A percentile compares a stretch with the other conserved stretches of the same genome.
Conservation (phyloP, 2,113 vertebrate species). For the Semnopithecus entellus region DNA sequence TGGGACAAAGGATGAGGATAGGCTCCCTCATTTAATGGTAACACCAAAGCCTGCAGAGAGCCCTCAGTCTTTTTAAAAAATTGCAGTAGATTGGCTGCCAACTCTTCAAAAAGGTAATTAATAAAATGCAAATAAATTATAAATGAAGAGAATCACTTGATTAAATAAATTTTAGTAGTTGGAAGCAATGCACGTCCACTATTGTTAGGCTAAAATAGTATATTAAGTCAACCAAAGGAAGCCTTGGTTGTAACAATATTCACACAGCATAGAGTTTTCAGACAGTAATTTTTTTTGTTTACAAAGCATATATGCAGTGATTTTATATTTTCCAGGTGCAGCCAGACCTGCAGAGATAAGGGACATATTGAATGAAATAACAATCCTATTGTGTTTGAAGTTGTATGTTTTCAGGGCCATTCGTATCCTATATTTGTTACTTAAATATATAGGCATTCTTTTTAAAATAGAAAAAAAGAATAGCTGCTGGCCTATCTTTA, state of each 20-base stretch:
- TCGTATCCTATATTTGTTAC: conserved; percentile 17
- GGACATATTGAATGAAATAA: conserved; percentile 64
- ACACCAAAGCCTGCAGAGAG: not conserved
- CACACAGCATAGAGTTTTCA: conserved; percentile 53
- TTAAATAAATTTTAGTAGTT: not conserved
- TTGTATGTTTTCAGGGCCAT: conserved; percentile 54
- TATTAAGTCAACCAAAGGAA: not conserved
- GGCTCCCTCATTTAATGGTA: not conserved
- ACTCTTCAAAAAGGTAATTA: not conserved
- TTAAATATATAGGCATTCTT: conserved; percentile 59
- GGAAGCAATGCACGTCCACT: not conserved
- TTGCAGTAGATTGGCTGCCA: not conserved
- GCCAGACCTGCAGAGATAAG: conserved; percentile 64
- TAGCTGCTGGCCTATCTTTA: not conserved
- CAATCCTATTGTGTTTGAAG: conserved; percentile 51
- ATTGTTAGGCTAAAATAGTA: conserved; percentile 13
- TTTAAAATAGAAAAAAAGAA: conserved; percentile 45
- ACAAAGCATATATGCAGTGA: conserved; percentile 64
- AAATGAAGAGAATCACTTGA: not conserved
- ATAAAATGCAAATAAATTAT: not conserved
- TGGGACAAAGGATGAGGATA: not conserved
- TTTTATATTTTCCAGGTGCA: conserved; percentile 65
- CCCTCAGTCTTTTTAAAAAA: not conserved
- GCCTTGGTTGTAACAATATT: not conserved
- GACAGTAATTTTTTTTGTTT: conserved; percentile 60